Conservation (phyloP, 2,888 invertebrate genomes). For the Blomia tropicalis region DNA sequence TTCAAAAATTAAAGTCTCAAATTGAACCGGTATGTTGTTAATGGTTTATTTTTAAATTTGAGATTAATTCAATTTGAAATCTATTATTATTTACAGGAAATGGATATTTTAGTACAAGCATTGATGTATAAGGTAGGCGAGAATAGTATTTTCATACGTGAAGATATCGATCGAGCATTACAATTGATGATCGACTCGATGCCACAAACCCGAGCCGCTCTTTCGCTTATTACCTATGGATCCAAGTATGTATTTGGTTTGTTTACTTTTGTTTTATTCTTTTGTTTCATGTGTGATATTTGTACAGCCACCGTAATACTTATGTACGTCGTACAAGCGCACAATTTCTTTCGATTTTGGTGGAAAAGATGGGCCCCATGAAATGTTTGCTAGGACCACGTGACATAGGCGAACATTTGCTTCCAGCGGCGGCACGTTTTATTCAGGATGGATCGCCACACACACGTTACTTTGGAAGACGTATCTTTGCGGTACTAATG, state of each 20-base stretch:
- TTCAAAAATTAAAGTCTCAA: constrained; percentile 40
- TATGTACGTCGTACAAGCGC: constrained; percentile 69
- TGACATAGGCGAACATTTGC: constrained; percentile 60
- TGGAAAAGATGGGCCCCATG: constrained; percentile 55
- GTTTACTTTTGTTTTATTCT: no score
- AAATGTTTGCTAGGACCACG: constrained; percentile 52
- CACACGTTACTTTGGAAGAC: constrained; percentile 62
- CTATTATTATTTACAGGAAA: constrained; percentile 41
- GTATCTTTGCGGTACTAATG: constrained; percentile 54
- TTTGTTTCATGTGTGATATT: no score
- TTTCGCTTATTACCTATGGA: constrained; percentile 36
- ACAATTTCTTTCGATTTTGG: constrained; percentile 53
- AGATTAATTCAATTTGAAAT: neutral
- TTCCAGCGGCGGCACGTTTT: constrained; percentile 63
- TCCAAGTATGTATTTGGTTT: constrained; percentile 34
- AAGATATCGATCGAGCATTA: constrained; percentile 67
- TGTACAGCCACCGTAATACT: constrained; percentile 58
- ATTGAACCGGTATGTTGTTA: constrained; percentile 45
- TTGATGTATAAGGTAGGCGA: constrained; percentile 76
- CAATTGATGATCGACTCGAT: constrained; percentile 63
- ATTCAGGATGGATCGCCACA: constrained; percentile 71
- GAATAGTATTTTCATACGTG: constrained; percentile 76
- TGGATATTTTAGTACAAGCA: constrained; percentile 65
- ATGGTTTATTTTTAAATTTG: neutral
- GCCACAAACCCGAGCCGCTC: constrained; percentile 41